Evolutionary conservation across 2,113 vertebrate species (phyloP).

Genomic region (Pseudorasbora parva): DNA sequence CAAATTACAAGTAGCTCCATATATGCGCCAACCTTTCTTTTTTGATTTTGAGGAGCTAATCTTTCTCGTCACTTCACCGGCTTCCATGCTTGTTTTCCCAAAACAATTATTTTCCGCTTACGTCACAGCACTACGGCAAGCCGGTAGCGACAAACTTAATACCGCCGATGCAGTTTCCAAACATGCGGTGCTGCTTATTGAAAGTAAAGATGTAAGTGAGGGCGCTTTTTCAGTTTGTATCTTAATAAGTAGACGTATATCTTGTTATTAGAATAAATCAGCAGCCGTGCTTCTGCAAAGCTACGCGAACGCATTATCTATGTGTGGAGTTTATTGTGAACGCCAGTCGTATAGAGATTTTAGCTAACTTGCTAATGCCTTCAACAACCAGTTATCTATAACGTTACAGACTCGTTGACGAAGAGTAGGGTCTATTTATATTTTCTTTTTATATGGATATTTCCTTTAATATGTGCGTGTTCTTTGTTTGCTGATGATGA

Average conservation of each 20-base stretch:
- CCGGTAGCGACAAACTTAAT: not conserved
- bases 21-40: conserved; percentile 62
- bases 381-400: not conserved
- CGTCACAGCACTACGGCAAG: conserved; percentile 66
- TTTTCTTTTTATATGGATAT: not conserved
- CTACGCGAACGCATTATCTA: not conserved
- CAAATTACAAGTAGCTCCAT: not conserved
- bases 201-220: not conserved
- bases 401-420: not conserved
- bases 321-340: not conserved
- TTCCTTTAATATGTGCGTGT: not conserved
- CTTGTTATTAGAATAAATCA: not conserved
- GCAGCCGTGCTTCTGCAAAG: not conserved
- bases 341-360: not conserved
- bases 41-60: conserved; percentile 47
- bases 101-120: conserved; percentile 62
- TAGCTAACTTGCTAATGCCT: conserved; percentile 23
- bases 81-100: conserved; percentile 68
- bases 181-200: conserved; percentile 12
- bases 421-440: not conserved
- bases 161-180: conserved; percentile 10
- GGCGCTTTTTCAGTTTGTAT: not conserved
- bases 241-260: not conserved
- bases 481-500: not conserved
- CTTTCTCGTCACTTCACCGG: not conserved